A percentile compares a stretch with the other conserved stretches of the same genome.
Evolutionary conservation across 2,113 vertebrate genomes (phyloP).

Genomic region (Arizona elegans): DNA sequence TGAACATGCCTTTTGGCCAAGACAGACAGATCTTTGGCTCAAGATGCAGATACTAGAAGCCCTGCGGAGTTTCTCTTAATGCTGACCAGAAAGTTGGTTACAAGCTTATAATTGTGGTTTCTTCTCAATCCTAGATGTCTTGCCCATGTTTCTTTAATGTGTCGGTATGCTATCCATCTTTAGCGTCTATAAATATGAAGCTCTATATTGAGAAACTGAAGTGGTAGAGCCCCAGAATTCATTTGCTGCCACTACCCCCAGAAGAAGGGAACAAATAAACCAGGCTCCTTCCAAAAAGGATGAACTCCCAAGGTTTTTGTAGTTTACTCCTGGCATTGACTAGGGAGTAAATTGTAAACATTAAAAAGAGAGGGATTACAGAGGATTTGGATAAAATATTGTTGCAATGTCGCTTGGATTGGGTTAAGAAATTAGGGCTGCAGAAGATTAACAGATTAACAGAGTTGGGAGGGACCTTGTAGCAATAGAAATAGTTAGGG

Average conservation of each 20-base stretch:
- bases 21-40: neutral
- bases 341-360: slow-evolving; percentile 16
- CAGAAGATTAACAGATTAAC: neutral
- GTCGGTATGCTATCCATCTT: slow-evolving; percentile 64
- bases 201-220: slow-evolving; percentile 64
- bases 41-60: neutral
- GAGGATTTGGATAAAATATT: slow-evolving; percentile 1
- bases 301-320: neutral
- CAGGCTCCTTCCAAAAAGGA: neutral
- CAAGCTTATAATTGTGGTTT: slow-evolving; percentile 16
- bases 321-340: slow-evolving; percentile 50
- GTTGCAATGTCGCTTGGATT: neutral
- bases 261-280: slow-evolving; percentile 4
- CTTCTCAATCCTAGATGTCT: neutral
- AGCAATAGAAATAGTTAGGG: too few relatives aligned
- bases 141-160: slow-evolving; percentile 18
- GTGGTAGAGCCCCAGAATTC: slow-evolving; percentile 59
- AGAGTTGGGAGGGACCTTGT: too few relatives aligned
- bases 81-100: neutral
- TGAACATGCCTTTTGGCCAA: neutral
- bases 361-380: neutral
- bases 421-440: neutral
- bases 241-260: slow-evolving; percentile 52
- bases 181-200: slow-evolving; percentile 59
- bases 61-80: neutral